Evolutionary conservation across 1,140 invertebrate genomes (phyloP), one percentile per base, ranked within the genome.

Genomic region (Lordiphosa stackelbergi): DNA sequence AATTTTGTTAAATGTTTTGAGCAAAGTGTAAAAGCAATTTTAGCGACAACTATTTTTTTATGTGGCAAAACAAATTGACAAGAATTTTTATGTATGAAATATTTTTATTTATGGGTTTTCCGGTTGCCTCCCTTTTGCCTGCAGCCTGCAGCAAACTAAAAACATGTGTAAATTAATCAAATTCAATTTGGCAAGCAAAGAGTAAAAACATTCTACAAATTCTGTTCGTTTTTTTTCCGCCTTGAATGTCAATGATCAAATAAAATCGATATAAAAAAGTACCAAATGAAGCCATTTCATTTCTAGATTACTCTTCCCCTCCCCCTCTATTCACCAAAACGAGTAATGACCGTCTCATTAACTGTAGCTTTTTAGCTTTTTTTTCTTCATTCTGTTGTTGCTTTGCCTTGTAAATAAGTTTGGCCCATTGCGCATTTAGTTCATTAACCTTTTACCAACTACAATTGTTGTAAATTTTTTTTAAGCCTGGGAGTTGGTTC

Each of bases 351-450:
- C 55, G 61, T 65, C 75, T 81, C 75, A 75, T 79, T 79, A 79
- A 71, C 51, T 53, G 55, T 61, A 24, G 53, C 42, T 66, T 53
- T 77, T 19, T 19, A 3, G 3, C 19, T 19, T 19, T 19, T 16
- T 16, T 38, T 68, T 11, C 16, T 16, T 19, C 19, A 19, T 19
- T 19, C 19, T 55, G 35, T 34, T 40, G 42, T 60, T 19, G 19
- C 9, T 31, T 12, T 36, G 37, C 53, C 41, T 72, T 57, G 57
- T 81, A 61, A 81, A 68, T 71, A 81, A 75, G 59, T 79, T 78
- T 78, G 73, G 69, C 69, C 73, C 74, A 79, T 78, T 78, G 73
- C 73, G 73, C 73, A 78, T 78, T 69, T 75, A 69, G 75, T 79
- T 79, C 75, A 79, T 79, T 81, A 79, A 79, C 75, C 75, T 81